A percentile compares a stretch with the other conserved stretches of the same genome.
Evolutionary conservation across 2,113 vertebrate species (phyloP).

Genomic region (Oostethus manadensis): DNA sequence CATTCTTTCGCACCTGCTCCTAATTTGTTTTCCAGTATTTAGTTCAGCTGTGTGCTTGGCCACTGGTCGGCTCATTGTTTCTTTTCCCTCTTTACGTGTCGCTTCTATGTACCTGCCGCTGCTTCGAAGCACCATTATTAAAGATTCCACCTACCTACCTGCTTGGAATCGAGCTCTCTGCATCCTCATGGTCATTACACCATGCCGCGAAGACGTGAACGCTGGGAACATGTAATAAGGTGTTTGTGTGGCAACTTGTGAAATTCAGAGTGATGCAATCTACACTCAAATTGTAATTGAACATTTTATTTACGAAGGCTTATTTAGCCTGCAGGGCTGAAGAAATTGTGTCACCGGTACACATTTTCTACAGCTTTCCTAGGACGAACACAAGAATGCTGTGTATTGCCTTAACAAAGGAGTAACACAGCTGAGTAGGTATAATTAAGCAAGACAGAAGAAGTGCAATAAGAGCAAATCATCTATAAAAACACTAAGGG

Average conservation of each 20-base stretch:
- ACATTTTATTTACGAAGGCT: constrained; percentile 29
- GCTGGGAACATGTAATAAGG: constrained; percentile 55
- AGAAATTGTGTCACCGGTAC: constrained; percentile 12
- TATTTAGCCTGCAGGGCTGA: constrained; percentile 32
- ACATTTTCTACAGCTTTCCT: constrained; percentile 21
- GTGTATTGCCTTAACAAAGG: constrained; percentile 21
- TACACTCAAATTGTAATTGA: constrained; percentile 36
- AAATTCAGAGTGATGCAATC: constrained; percentile 53
- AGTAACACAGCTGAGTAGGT: constrained; percentile 3
- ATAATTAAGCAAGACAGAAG: constrained; percentile 8
- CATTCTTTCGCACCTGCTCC: no score
- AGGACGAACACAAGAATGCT: constrained; percentile 15
- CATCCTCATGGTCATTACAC: no score
- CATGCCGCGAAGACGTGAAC: no score
- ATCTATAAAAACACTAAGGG: constrained; percentile 14
- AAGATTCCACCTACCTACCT: no score
- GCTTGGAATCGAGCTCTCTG: no score
- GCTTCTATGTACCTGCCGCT: no score
- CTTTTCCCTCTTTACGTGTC: no score
- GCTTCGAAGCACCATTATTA: no score
- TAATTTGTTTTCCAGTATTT: no score
- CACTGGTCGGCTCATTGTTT: no score
- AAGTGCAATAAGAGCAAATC: neutral
- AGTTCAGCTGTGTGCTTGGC: no score
- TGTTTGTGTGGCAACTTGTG: constrained; percentile 37